A percentile compares a stretch with the other conserved stretches of the same genome.
phyloP scores from a whole-genome alignment of 2,797 vertebrate species.

The Chlorospingus flavigularis region DNA sequence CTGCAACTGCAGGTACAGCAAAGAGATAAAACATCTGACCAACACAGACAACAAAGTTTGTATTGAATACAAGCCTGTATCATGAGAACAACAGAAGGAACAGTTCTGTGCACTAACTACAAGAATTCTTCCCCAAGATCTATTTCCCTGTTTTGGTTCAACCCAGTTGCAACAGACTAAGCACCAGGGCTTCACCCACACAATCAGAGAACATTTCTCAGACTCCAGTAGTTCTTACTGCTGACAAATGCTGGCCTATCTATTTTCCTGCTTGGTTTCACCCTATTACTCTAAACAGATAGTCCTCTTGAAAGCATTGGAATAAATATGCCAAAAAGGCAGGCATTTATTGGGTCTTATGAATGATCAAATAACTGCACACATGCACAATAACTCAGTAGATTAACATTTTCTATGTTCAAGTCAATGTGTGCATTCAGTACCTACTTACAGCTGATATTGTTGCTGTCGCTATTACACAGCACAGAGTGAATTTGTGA shows the following conservation, averaged over 20 bases:
- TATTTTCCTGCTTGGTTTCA: background rate
- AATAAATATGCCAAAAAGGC: background rate
- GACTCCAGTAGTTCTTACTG: background rate
- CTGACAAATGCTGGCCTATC: background rate
- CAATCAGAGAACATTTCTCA: background rate
- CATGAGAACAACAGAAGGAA: background rate
- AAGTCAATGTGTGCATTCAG: background rate
- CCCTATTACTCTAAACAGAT: background rate
- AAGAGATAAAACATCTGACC: background rate
- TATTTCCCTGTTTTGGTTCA: background rate
- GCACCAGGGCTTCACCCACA: background rate
- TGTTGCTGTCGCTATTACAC: background rate
- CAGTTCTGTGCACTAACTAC: background rate
- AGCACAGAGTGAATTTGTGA: background rate
- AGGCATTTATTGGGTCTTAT: background rate
- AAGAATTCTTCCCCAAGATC: background rate
- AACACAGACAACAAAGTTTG: background rate
- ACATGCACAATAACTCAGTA: background rate
- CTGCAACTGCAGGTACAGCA: background rate
- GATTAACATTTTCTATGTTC: background rate
- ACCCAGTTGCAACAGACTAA: background rate
- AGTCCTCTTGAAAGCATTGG: background rate
- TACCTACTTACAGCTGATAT: background rate
- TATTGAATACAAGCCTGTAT: background rate
- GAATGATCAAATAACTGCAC: background rate